Base-by-base conservation (phyloP, 2,888 invertebrate genomes). In the Noctua janthina region DNA sequence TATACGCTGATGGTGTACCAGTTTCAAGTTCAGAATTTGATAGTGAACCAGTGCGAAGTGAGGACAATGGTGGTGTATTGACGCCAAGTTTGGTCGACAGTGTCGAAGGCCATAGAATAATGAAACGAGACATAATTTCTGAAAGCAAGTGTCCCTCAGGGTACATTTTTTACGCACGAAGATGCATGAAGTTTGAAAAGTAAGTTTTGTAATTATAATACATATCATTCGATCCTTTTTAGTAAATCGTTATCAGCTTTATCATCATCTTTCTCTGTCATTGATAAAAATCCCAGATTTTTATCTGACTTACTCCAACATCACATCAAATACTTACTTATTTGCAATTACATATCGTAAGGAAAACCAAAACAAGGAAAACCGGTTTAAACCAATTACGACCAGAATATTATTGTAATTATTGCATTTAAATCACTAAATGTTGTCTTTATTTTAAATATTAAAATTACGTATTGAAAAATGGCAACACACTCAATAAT, bases 311-410 rank as follows among this genome's bases (percentile, higher is more conserved):
- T 17, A 49, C 2, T 46, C 35, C 49, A 56, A 51, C 23, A 29
- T 17, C 23, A 70, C 2, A 62, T 62, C 0, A 62, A n/a, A 70
- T 15, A 62, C 49, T 15, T 29, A 29, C 29, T 15, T 62, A 29
- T 17, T 15, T 35, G 6, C 39, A 81, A 56, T 46, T 20, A 54
- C 23, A 43, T 39, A 67, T 73, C 13, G 13, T 74, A n/a, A 82
- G 82, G 82, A 82, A 75, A 82, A 67, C 56, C 62, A 1, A 51
- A 64, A 69, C 46, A 29, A 76, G 83, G 83, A 81, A 64, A 83
- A 83, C 20, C 5, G 5, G 29, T 49, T 54, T 3, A 15, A 20
- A 17, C 5, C 54, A 69, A 83, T 83, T 69, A 64, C 54, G 7
- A 49, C 23, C 39, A 56, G 29, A 54, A 69, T 39, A n/a, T 43